Conservation (phyloP, 2,113 vertebrate species). For the Paradoxurus hermaphroditus region DNA sequence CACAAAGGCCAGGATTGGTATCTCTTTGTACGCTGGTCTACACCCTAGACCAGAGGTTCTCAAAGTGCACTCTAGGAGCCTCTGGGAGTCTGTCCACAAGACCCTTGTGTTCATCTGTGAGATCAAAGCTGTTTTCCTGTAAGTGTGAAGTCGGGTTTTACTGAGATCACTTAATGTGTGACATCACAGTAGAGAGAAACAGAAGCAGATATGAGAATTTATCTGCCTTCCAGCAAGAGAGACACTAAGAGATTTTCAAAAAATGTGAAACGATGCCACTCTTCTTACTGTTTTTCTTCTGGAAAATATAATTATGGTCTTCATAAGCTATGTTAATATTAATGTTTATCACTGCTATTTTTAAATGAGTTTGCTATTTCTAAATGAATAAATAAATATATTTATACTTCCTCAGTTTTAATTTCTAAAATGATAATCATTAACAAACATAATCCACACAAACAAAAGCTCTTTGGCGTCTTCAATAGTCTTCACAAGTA, state of each 20-base stretch:
- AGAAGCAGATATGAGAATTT: background rate
- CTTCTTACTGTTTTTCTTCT: background rate
- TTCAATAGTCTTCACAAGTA: background rate
- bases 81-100: background rate
- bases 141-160: background rate
- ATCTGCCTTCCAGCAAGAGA: background rate
- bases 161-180: background rate
- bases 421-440: background rate
- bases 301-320: background rate
- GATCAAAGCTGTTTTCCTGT: background rate
- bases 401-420: background rate
- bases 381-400: background rate
- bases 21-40: background rate
- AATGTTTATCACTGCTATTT: background rate
- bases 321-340: background rate
- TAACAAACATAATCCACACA: background rate
- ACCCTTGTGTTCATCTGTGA: background rate
- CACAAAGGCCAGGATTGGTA: background rate
- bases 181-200: background rate
- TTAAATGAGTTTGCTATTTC: background rate
- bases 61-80: background rate
- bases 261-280: background rate
- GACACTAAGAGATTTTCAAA: background rate
- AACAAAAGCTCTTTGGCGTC: background rate
- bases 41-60: background rate